Conservation (phyloP, 2,113 vertebrate species). For the Ptilorrhoa leucosticta region DNA sequence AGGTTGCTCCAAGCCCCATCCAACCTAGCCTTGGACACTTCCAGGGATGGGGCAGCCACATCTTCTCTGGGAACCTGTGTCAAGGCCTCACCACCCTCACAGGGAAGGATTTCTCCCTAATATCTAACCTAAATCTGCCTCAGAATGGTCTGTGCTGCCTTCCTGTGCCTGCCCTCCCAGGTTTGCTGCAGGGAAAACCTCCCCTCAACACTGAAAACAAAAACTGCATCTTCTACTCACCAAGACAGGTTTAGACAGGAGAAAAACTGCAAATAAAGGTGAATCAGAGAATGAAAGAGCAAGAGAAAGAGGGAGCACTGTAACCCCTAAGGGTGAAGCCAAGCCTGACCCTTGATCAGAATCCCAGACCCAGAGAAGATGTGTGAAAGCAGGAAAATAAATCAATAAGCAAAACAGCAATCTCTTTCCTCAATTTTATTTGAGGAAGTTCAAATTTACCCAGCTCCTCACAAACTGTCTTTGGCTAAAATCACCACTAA, state of each 20-base stretch:
- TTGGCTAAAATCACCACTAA: constrained; percentile 76
- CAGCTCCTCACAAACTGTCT: constrained; percentile 62
- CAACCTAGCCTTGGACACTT: not conserved
- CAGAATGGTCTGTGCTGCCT: not conserved
- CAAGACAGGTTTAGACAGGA: not conserved
- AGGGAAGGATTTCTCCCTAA: not conserved
- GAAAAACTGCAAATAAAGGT: not conserved
- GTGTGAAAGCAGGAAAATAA: constrained; percentile 60
- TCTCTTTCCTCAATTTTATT: constrained; percentile 68
- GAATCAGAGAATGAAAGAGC: not conserved
- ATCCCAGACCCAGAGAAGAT: not conserved
- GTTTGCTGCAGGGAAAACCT: not conserved
- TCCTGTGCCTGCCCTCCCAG: too few species aligned
- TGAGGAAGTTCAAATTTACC: constrained; percentile 69
- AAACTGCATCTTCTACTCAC: not conserved
- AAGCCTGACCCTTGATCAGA: constrained; percentile 4
- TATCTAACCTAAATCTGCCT: not conserved
- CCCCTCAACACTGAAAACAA: not conserved
- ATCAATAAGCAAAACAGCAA: constrained; percentile 55
- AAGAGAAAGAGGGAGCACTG: not conserved
- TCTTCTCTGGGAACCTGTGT: not conserved
- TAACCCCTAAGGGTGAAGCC: constrained; percentile 33
- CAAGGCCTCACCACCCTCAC: not conserved
- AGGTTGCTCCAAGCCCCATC: not conserved
- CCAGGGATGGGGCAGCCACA: not conserved